A percentile compares a stretch with the other conserved stretches of the same genome.
Conservation (phyloP, 2,113 vertebrate species). For the Laticauda laticaudata region DNA sequence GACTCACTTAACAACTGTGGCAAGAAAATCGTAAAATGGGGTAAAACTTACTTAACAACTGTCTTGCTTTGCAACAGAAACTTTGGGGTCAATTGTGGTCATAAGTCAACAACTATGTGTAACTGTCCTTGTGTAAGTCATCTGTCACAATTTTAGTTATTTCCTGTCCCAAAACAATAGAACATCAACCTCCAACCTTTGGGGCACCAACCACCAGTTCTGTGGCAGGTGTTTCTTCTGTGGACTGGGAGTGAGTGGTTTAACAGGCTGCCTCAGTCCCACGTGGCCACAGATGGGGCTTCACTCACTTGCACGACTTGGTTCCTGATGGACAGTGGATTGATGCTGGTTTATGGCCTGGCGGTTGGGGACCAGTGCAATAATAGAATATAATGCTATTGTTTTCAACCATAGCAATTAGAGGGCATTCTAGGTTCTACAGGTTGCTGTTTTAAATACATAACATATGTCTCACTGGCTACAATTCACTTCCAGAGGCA, state of each 20-base stretch:
- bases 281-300: fast-evolving
- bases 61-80: not conserved
- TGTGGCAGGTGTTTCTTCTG: fast-evolving
- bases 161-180: not conserved
- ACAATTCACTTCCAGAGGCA: not conserved
- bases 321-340: not conserved
- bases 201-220: not conserved
- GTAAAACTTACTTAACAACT: not conserved
- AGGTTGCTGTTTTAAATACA: not conserved
- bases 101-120: not conserved
- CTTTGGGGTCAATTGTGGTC: not conserved
- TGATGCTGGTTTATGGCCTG: not conserved
- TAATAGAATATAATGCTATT: not conserved
- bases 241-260: not conserved
- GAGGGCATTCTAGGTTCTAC: not conserved
- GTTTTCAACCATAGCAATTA: not conserved
- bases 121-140: not conserved
- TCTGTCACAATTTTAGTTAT: not conserved
- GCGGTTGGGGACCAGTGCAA: not conserved
- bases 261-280: not conserved
- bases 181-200: not conserved
- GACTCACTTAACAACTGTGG: not conserved
- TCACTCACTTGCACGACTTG: not conserved
- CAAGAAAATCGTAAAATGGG: not conserved
- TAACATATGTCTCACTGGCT: not conserved